These are phyloP conservation scores for Agonopterix subpropinquella DNA, from an alignment of 2,888 invertebrate genomes.

Conservation along the genomic window DNA sequence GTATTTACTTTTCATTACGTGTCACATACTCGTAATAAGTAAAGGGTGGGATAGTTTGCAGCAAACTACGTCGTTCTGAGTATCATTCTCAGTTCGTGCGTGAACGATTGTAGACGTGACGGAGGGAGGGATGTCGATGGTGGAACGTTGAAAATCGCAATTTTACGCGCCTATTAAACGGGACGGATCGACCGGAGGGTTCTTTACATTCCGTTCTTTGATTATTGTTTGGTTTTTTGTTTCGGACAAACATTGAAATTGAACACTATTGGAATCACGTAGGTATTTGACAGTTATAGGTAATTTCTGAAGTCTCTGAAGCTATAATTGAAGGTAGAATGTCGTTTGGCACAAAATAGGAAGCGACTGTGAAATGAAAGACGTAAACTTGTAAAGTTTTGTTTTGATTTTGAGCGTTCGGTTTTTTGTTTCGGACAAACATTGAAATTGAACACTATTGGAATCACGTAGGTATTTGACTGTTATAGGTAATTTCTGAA, in stretches of 20 bases:
- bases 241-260: background rate
- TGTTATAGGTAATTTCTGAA: background rate
- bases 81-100: constrained; percentile 36
- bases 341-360: background rate
- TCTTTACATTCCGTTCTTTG: background rate
- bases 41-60: background rate
- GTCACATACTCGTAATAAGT: background rate
- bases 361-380: too few relatives aligned
- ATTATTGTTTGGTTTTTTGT: background rate
- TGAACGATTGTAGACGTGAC: constrained; percentile 53
- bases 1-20: background rate
- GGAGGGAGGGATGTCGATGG: constrained; percentile 9
- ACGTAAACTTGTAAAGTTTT: too few relatives aligned
- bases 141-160: constrained; percentile 32
- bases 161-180: constrained; percentile 48
- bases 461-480: background rate
- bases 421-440: background rate
- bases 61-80: constrained; percentile 10
- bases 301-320: too few relatives aligned
- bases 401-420: background rate
- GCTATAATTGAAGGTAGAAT: background rate
- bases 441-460: background rate
- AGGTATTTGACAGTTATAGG: background rate
- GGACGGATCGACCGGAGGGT: constrained; percentile 26
- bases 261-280: background rate